Base-by-base conservation (phyloP, 2,797 vertebrate genomes). In the Danionella dracula region DNA sequence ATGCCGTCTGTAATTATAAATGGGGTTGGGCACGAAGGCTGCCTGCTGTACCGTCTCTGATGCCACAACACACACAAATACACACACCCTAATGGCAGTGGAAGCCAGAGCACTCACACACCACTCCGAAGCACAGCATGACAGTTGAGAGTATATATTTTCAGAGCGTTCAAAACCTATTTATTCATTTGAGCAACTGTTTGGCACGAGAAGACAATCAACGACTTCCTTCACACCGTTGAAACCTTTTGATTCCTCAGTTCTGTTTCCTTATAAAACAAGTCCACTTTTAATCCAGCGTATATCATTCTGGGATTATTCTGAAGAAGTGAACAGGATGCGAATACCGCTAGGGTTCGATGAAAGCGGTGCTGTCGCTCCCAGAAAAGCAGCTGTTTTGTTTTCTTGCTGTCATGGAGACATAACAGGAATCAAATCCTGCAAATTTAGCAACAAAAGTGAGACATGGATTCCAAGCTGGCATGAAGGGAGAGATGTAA, bases 1-100 rank as follows among this genome's bases (percentile, higher is more conserved):
- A 84, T 83, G 86, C 82, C 83, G 86, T 85, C 86, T 87, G 78
- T 89, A 89, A 89, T 90, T 90, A 90, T 82, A 81, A 86, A 50
- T 58, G 83, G 81, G 84, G 86, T 79, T 83, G 83, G 82, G 85
- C 83, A 82, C 71, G 80, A 72, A 79, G 77, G 73, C 74, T 32
- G 60, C 38, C 49, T 67, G 72, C 77, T 73, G 79, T 74, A 84
- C 84, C 78, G 77, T 72, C 83, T 83, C 81, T 81, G 78, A 68
- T 75, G 81, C 76, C 76, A 83, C 83, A 80, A 76, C 86, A 85
- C 67, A 81, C 70, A 84, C 69, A 77, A 76, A 71, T 70, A 67
- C 37, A 57, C 34, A 44, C 45, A 40, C 71, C 74, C 75, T 73
- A 8, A 71, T 55, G 46, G 71, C 57, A 68, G 61, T 73, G 4